These are phyloP conservation scores for Lepus townsendii DNA, from an alignment of 2,797 vertebrate genomes.

Conservation along the genomic window DNA sequence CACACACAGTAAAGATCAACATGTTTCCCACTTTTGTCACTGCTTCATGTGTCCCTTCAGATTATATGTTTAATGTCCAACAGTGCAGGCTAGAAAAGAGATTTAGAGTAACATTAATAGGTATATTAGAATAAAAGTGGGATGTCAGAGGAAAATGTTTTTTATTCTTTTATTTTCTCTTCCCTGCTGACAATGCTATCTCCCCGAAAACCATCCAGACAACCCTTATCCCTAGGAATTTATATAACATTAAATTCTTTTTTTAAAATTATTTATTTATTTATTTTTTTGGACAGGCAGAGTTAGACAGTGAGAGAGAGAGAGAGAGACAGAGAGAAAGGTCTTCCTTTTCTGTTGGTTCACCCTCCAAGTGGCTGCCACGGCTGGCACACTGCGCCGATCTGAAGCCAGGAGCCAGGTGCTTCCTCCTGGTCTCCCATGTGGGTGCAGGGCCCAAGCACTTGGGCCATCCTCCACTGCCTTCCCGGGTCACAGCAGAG, in stretches of 20 bases:
- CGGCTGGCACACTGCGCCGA: no score
- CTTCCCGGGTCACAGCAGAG: no score
- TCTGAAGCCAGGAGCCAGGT: no score
- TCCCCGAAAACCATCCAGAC: neutral
- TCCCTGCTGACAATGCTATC: neutral
- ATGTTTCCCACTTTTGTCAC: neutral
- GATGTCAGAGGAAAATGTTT: slow-evolving; percentile 13
- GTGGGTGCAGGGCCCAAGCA: no score
- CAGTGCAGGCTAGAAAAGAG: slow-evolving; percentile 15
- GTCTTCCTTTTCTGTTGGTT: no score
- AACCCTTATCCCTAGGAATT: neutral
- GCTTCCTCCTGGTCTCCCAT: no score
- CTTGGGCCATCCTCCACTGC: no score
- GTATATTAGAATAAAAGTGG: neutral
- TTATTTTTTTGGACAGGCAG: no score
- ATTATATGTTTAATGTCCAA: neutral
- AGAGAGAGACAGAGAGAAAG: no score
- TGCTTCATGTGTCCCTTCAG: neutral
- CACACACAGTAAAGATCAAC: neutral
- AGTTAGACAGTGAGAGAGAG: no score
- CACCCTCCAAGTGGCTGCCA: no score
- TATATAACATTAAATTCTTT: slow-evolving; percentile 10
- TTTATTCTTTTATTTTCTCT: neutral
- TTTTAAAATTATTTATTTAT: no score
- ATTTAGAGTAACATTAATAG: neutral